Conservation (phyloP, 2,797 vertebrate species). For the Numenius phaeopus region DNA sequence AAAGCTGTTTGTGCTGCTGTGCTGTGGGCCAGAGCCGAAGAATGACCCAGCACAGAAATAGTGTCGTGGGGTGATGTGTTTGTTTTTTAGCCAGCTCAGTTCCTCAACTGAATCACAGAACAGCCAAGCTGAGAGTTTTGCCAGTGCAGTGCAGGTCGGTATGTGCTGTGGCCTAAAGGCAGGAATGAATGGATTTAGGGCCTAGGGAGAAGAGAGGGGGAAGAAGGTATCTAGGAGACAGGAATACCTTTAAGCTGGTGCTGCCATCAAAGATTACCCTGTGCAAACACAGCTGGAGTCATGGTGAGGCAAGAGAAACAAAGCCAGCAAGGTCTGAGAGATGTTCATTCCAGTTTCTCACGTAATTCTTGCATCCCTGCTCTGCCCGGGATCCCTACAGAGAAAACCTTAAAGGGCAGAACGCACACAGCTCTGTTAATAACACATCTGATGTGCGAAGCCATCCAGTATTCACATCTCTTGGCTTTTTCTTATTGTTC, state of each 20-base stretch:
- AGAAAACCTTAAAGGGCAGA: not conserved
- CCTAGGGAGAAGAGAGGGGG: not conserved
- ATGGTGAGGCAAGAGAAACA: not conserved
- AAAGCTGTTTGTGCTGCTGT: not conserved
- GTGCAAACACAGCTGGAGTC: not conserved
- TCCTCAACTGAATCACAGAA: not conserved
- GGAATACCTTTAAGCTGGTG: not conserved
- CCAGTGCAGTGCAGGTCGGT: not conserved
- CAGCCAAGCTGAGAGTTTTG: not conserved
- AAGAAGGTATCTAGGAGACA: not conserved
- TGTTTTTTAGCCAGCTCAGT: not conserved
- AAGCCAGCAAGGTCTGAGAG: not conserved
- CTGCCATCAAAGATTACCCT: not conserved
- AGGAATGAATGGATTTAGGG: not conserved
- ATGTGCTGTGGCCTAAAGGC: not conserved
- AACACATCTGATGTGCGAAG: conserved; percentile 25
- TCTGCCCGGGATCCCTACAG: not conserved
- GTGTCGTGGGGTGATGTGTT: not conserved
- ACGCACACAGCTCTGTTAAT: not conserved
- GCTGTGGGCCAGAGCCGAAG: not conserved
- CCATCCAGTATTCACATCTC: not conserved
- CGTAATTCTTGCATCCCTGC: not conserved
- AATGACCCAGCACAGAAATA: not conserved
- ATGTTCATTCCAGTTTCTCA: not conserved
- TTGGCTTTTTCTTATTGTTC: not conserved